Evolutionary conservation across 2,888 invertebrate genomes (phyloP).

Genomic region (Diadromus collaris): DNA sequence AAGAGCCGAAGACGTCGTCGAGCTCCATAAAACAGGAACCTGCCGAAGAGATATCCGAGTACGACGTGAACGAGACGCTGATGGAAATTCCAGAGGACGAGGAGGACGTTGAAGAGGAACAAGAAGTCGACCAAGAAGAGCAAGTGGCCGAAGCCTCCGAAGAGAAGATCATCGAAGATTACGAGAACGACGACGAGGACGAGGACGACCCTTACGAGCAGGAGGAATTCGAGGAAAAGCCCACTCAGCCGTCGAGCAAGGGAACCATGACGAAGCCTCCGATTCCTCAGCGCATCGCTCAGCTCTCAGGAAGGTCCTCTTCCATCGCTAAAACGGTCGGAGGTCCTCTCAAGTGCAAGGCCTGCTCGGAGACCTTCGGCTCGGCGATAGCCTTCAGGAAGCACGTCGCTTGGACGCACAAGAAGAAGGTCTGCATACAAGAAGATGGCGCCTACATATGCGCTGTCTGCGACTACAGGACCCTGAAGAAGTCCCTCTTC

Average conservation of each 20-base stretch:
- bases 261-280: conserved; percentile 13
- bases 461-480: conserved; percentile 77
- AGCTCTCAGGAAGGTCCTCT: background rate
- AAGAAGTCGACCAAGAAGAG: conserved; percentile 11
- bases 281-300: conserved; percentile 3
- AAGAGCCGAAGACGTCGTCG: background rate
- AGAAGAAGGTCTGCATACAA: conserved; percentile 76
- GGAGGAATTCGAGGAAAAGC: conserved; percentile 51
- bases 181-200: conserved; percentile 37
- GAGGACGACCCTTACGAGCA: conserved; percentile 55
- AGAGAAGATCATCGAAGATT: conserved; percentile 4
- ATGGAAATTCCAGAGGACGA: conserved; percentile 35
- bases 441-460: conserved; percentile 77
- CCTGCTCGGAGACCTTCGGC: conserved; percentile 75
- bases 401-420: conserved; percentile 78
- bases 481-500: conserved; percentile 74
- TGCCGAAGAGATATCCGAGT: conserved; percentile 42
- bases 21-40: conserved; percentile 36
- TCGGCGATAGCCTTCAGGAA: conserved; percentile 73
- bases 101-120: conserved; percentile 14
- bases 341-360: conserved; percentile 73
- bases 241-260: conserved; percentile 13
- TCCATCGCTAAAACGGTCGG: conserved; percentile 5
- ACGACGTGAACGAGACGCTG: conserved; percentile 36
- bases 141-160: background rate